A percentile compares a stretch with the other conserved stretches of the same genome.
Evolutionary conservation across 2,113 vertebrate species (phyloP).

Genomic region (Syrmaticus mikado): DNA sequence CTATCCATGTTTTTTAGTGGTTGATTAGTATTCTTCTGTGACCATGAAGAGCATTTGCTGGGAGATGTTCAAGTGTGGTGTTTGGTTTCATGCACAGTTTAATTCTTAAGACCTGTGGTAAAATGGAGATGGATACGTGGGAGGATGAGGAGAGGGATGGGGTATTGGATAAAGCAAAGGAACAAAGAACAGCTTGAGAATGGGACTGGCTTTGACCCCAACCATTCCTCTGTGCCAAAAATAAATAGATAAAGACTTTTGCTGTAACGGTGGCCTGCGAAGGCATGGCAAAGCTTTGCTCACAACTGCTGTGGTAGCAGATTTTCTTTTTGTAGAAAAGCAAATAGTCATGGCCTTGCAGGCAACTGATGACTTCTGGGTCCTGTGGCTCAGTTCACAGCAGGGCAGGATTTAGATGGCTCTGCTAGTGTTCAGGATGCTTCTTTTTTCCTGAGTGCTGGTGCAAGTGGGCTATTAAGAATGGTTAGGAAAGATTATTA

Average conservation of each 20-base stretch:
- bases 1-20: background rate
- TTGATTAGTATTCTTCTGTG: constrained; percentile 9
- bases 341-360: background rate
- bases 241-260: constrained; percentile 30
- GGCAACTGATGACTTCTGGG: background rate
- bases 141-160: background rate
- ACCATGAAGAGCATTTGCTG: constrained; percentile 48
- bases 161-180: constrained; percentile 26
- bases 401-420: background rate
- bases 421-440: background rate
- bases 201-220: constrained; percentile 3
- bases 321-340: background rate
- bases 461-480: background rate
- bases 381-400: accelerated
- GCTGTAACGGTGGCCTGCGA: background rate
- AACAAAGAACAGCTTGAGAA: constrained; percentile 54
- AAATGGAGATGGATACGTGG: constrained; percentile 24
- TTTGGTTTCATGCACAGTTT: constrained; percentile 59
- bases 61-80: constrained; percentile 41
- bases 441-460: background rate
- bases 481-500: background rate
- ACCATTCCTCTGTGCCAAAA: background rate
- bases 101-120: constrained; percentile 68
- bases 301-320: background rate
- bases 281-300: background rate